phyloP scores from a whole-genome alignment of 2,113 vertebrate genomes.

The Camelus bactrianus region DNA sequence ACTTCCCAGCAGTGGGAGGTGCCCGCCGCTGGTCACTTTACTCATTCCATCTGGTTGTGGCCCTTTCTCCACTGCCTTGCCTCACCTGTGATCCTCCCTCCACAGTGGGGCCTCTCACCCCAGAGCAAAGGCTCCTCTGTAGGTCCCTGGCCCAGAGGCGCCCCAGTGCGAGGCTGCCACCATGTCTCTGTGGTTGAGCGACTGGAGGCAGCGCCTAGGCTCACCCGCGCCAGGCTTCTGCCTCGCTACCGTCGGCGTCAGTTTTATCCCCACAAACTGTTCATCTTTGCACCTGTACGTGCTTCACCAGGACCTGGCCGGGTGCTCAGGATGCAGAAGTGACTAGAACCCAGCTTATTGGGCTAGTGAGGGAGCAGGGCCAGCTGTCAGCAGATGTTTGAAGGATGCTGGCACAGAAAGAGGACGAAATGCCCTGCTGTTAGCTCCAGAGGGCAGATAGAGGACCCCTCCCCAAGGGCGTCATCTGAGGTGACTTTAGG shows the following conservation, averaged over 20 bases:
- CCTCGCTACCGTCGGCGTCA: not conserved
- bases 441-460: not conserved
- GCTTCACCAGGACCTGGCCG: too few relatives aligned
- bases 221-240: not conserved
- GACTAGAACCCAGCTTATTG: not conserved
- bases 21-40: not conserved
- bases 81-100: not conserved
- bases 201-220: not conserved
- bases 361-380: not conserved
- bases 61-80: not conserved
- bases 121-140: not conserved
- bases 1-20: not conserved
- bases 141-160: too few relatives aligned
- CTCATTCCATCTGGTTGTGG: not conserved
- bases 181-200: not conserved
- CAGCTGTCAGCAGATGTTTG: not conserved
- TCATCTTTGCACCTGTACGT: fast-evolving
- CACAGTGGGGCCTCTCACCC: too few relatives aligned
- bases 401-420: not conserved
- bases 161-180: not conserved
- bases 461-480: not conserved
- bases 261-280: too few relatives aligned
- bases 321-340: not conserved
- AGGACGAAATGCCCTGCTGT: fast-evolving
- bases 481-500: not conserved